A percentile compares a stretch with the other conserved stretches of the same genome.
Conservation (phyloP, 2,113 vertebrate genomes). For the Gambusia holbrooki region DNA sequence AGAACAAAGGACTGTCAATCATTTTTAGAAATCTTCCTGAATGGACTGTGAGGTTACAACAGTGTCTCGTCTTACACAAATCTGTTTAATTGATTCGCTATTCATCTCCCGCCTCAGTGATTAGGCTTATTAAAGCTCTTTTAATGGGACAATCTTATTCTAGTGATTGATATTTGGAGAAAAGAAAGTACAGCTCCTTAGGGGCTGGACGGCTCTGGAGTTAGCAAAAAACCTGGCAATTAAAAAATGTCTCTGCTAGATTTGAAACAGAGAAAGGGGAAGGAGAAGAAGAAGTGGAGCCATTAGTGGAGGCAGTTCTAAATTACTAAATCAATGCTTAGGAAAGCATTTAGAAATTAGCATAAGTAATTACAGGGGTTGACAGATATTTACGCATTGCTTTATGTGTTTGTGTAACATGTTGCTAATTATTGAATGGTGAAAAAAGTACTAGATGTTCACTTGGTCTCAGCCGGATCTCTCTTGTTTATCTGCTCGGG, state of each 20-base stretch:
- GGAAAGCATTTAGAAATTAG: slow-evolving; percentile 51
- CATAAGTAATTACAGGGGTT: slow-evolving; percentile 47
- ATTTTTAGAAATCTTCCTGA: slow-evolving; percentile 53
- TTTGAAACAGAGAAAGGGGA: slow-evolving; percentile 19
- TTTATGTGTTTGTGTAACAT: slow-evolving; percentile 6
- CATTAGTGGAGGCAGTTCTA: slow-evolving; percentile 49
- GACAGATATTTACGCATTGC: slow-evolving; percentile 4
- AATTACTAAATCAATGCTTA: slow-evolving; percentile 54
- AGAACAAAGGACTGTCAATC: slow-evolving; percentile 59
- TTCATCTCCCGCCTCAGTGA: slow-evolving; percentile 74
- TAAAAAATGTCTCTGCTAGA: slow-evolving; percentile 55
- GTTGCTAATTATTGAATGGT: neutral
- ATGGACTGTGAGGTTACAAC: slow-evolving; percentile 60
- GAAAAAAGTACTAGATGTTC: too few relatives aligned
- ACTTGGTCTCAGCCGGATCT: neutral
- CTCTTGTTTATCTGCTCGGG: neutral
- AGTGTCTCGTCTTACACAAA: slow-evolving; percentile 65
- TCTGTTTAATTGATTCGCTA: slow-evolving; percentile 76
- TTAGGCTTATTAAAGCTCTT: slow-evolving; percentile 77
- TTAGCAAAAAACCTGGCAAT: slow-evolving; percentile 61
- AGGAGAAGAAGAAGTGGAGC: slow-evolving; percentile 7
- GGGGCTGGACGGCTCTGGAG: slow-evolving; percentile 48
- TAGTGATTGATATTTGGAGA: slow-evolving; percentile 78
- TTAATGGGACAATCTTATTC: slow-evolving; percentile 79
- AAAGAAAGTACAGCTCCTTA: slow-evolving; percentile 59